A percentile compares a stretch with the other conserved stretches of the same genome.
These are phyloP conservation scores for Peromyscus eremicus DNA, from an alignment of 2,797 vertebrate species.

Conservation along the genomic window DNA sequence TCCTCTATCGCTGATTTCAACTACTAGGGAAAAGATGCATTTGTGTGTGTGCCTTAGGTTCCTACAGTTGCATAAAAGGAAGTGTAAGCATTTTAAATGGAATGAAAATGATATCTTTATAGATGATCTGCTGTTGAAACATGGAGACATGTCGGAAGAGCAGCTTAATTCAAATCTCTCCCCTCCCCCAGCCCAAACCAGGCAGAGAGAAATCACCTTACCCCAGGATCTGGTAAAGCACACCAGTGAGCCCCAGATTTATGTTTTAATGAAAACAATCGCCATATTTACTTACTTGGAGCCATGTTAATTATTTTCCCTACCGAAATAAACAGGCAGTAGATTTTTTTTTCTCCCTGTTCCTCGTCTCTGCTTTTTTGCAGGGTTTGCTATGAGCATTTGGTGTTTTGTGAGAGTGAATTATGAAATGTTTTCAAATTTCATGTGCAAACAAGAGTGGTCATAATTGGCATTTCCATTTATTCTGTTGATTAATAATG, in stretches of 20 bases:
- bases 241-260: conserved; percentile 64
- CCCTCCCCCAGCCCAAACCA: conserved; percentile 66
- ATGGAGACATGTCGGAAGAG: conserved; percentile 77
- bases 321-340: conserved; percentile 62
- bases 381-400: conserved; percentile 63
- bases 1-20: not conserved
- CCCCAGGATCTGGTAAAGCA: conserved; percentile 62
- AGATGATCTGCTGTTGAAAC: conserved; percentile 61
- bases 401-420: conserved; percentile 58
- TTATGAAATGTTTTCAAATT: conserved; percentile 70
- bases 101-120: conserved; percentile 26
- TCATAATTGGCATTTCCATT: conserved; percentile 62
- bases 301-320: conserved; percentile 60
- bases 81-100: not conserved
- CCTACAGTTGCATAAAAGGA: not conserved
- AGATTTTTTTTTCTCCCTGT: not conserved
- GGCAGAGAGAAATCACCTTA: conserved; percentile 56
- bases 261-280: conserved; percentile 74
- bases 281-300: conserved; percentile 68
- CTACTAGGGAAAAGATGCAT: not conserved
- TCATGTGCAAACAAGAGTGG: conserved; percentile 24
- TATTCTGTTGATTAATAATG: conserved; percentile 47
- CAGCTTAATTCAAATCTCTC: conserved; percentile 75
- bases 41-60: not conserved
- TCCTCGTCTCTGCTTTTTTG: conserved; percentile 48